Conservation (phyloP, 2,888 invertebrate species). For the Metacarcinus magister region DNA sequence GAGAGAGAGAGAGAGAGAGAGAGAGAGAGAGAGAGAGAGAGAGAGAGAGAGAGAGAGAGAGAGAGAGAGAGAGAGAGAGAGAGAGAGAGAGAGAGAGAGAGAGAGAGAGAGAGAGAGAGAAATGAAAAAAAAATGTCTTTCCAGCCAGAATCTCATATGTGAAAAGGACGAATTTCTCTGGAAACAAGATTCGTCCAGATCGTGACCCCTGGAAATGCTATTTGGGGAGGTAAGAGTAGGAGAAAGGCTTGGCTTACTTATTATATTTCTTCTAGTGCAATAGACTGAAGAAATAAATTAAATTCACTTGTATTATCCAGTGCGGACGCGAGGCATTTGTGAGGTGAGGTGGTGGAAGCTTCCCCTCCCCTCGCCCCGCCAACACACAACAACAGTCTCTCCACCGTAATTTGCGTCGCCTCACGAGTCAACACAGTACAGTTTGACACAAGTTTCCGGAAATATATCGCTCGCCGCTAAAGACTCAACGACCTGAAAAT, state of each 20-base stretch:
- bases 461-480: constrained; percentile 7
- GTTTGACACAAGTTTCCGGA: constrained; percentile 41
- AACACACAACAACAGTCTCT: constrained; percentile 1
- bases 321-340: neutral
- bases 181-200: constrained; percentile 40
- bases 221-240: constrained; percentile 15
- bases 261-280: constrained; percentile 35
- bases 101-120: constrained; percentile 57
- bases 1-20: constrained; percentile 55
- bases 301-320: constrained; percentile 45
- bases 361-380: neutral
- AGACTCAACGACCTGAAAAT: constrained; percentile 41
- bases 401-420: constrained; percentile 45
- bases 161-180: constrained; percentile 41
- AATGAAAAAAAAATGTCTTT: neutral
- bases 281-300: constrained; percentile 51
- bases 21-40: constrained; percentile 64
- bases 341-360: neutral
- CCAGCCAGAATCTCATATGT: neutral
- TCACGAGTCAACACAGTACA: constrained; percentile 41
- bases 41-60: constrained; percentile 60
- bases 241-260: constrained; percentile 46
- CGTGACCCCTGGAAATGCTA: constrained; percentile 36
- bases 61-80: constrained; percentile 53
- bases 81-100: constrained; percentile 55